Percentiles rank a stretch among this genome's conserved stretches.
Evolutionary conservation across 2,797 vertebrate genomes (phyloP).

Genomic region (Alosa sapidissima): DNA sequence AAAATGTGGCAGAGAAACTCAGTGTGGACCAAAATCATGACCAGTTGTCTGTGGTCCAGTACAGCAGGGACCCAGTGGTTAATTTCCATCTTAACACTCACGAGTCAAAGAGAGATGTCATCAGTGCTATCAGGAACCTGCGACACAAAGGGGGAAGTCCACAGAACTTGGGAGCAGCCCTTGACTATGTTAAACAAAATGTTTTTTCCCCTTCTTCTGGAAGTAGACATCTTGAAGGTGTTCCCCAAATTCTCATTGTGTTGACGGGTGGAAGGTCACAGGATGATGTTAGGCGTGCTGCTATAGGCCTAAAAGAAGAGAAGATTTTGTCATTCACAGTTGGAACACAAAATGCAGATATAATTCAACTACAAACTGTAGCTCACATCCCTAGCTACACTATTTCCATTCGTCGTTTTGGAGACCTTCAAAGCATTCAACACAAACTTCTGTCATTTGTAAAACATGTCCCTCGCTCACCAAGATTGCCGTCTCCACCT

Average conservation of each 20-base stretch:
- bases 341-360: slow-evolving; percentile 73
- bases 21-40: slow-evolving; percentile 76
- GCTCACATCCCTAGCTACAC: slow-evolving; percentile 71
- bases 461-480: slow-evolving; percentile 70
- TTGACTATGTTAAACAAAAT: slow-evolving; percentile 65
- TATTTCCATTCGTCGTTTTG: slow-evolving; percentile 66
- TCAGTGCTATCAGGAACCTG: slow-evolving; percentile 64
- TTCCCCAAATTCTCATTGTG: slow-evolving; percentile 74
- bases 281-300: slow-evolving; percentile 67
- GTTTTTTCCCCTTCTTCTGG: slow-evolving; percentile 67
- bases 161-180: slow-evolving; percentile 72
- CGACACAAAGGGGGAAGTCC: slow-evolving; percentile 70
- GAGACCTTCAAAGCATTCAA: slow-evolving; percentile 62
- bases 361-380: slow-evolving; percentile 74
- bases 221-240: slow-evolving; percentile 66
- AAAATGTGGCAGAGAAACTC: slow-evolving; percentile 71
- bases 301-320: slow-evolving; percentile 60
- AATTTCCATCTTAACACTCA: slow-evolving; percentile 79
- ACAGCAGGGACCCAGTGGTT: slow-evolving; percentile 70
- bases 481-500: slow-evolving; percentile 49
- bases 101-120: slow-evolving; percentile 75
- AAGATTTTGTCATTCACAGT: slow-evolving; percentile 68
- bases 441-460: slow-evolving; percentile 71
- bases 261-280: slow-evolving; percentile 69
- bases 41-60: slow-evolving; percentile 80